Evolutionary conservation across 2,113 vertebrate species (phyloP).

Genomic region (Callionymus lyra): DNA sequence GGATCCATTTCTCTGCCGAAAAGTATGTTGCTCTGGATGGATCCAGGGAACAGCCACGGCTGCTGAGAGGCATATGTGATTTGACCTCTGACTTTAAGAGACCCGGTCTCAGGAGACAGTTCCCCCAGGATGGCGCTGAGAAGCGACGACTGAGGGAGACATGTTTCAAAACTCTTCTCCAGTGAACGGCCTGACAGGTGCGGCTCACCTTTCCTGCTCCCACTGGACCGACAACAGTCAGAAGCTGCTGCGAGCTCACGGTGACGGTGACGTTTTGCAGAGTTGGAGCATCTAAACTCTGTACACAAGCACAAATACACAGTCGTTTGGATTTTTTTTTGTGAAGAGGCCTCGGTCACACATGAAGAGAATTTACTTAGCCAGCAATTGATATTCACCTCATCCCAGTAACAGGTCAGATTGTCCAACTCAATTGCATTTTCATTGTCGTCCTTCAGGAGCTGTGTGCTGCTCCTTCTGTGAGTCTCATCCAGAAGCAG

Average conservation of each 20-base stretch:
- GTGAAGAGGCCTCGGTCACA: no score
- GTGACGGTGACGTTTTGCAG: constrained; percentile 73
- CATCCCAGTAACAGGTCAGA: constrained; percentile 77
- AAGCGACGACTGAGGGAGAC: constrained; percentile 72
- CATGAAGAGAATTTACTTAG: background rate
- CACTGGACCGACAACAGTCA: constrained; percentile 83
- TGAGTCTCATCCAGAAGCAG: constrained; percentile 31
- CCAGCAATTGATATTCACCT: constrained; percentile 32
- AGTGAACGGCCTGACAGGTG: no score
- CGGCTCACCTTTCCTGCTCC: constrained; percentile 81
- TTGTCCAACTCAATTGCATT: constrained; percentile 60
- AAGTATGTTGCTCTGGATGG: constrained; percentile 84
- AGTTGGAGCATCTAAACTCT: constrained; percentile 73
- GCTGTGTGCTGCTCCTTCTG: constrained; percentile 12
- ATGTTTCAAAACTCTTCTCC: no score
- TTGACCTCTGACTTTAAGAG: constrained; percentile 67
- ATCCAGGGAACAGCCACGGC: constrained; percentile 89
- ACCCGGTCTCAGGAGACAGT: constrained; percentile 66
- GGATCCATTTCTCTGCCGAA: constrained; percentile 79
- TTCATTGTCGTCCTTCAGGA: constrained; percentile 38
- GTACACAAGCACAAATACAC: background rate
- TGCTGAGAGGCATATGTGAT: constrained; percentile 85
- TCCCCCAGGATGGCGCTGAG: constrained; percentile 81
- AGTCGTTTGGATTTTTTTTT: no score
- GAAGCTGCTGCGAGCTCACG: constrained; percentile 68